Conservation (phyloP, 2,797 vertebrate genomes). For the Myotis daubentonii region DNA sequence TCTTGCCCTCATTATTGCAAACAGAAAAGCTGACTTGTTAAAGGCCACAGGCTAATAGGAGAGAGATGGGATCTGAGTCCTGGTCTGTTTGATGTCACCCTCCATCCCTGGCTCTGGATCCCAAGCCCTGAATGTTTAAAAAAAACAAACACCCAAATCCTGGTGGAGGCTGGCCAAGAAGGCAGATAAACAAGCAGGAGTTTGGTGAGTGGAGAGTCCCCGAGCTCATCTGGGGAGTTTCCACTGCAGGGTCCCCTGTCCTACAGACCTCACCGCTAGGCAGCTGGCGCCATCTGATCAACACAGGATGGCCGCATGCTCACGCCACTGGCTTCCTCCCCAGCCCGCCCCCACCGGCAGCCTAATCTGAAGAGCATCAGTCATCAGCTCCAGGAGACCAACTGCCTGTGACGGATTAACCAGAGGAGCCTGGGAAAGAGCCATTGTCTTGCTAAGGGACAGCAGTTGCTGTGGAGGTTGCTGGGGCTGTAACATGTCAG, state of each 20-base stretch:
- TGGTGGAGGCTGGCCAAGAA: neutral
- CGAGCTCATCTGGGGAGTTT: slow-evolving; percentile 59
- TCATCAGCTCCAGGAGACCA: neutral
- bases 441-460: neutral
- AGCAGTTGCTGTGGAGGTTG: neutral
- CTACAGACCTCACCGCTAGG: neutral
- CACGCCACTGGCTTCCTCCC: neutral
- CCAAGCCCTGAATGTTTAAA: slow-evolving; percentile 20
- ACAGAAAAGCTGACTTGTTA: neutral
- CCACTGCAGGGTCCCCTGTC: slow-evolving; percentile 35
- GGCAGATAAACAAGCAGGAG: slow-evolving; percentile 56
- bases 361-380: slow-evolving; percentile 35
- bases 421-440: neutral
- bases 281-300: neutral
- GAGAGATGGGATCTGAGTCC: neutral
- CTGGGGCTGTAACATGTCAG: neutral
- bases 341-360: neutral
- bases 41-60: neutral
- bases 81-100: neutral
- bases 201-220: slow-evolving; percentile 5
- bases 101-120: neutral
- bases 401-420: neutral
- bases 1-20: neutral
- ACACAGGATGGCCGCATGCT: neutral
- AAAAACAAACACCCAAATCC: slow-evolving; percentile 59